phyloP scores from a whole-genome alignment of 2,113 vertebrate genomes.

The Meriones unguiculatus region DNA sequence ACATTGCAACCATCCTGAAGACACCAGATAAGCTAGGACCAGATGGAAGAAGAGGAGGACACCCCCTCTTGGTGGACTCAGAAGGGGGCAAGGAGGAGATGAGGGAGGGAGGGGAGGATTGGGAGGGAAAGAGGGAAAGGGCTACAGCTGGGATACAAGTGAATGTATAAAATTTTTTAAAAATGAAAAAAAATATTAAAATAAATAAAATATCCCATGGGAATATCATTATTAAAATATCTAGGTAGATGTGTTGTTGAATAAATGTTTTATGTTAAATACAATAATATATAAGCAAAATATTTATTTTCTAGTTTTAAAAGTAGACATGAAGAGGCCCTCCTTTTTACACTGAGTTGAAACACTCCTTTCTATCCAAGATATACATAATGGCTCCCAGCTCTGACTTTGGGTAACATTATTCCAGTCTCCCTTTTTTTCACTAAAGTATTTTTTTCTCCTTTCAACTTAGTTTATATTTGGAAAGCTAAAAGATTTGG shows the following conservation, averaged over 20 bases:
- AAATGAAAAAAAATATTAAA: not conserved
- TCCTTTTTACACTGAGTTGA: not conserved
- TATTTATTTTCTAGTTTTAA: not conserved
- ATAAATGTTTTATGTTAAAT: not conserved
- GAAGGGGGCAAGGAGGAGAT: too few relatives aligned
- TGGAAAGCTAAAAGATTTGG: not conserved
- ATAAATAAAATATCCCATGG: not conserved
- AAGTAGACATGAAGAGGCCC: not conserved
- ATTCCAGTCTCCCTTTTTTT: not conserved
- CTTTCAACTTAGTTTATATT: conserved; percentile 1
- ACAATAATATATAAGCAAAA: not conserved
- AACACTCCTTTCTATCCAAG: not conserved
- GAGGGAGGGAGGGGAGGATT: too few relatives aligned
- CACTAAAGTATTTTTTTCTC: conserved; percentile 20
- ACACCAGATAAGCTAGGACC: too few relatives aligned
- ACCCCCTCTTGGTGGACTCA: too few relatives aligned
- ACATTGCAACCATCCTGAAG: too few relatives aligned
- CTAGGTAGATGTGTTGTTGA: not conserved
- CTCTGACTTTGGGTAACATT: not conserved
- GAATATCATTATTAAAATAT: not conserved
- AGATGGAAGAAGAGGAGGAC: too few relatives aligned
- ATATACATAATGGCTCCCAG: not conserved
- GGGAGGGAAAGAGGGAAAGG: too few relatives aligned
- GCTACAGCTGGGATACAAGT: too few relatives aligned
- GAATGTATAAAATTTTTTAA: too few relatives aligned